Evolutionary conservation across 2,888 invertebrate species (phyloP), one percentile per base, ranked within the genome.

Genomic region (Itoplectis maculator): DNA sequence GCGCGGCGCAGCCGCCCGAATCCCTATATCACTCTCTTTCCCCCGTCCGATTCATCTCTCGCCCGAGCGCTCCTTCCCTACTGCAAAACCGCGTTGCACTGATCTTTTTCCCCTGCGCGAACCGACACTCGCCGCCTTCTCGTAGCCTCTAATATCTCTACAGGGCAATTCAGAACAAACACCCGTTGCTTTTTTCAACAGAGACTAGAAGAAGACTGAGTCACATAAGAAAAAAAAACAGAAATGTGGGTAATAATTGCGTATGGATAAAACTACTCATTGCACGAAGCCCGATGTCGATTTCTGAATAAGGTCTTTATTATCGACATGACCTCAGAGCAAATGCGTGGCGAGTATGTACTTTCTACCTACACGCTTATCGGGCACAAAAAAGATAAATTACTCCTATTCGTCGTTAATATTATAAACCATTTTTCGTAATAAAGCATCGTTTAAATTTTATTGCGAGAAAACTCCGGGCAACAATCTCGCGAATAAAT

Each of bases 41-140:
- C 74, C 56, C 45, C 65, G 18, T 61, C n/a, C 59, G 78, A 61
- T 82, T 78, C 59, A 75, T 82, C 59, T 75, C 69, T 20, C n/a
- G n/a, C 61, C 77, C 70, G 56, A 42, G 42, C 15, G 49, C 66
- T 70, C 42, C 56, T 47, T 77, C 56, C 42, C n/a, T 61, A 11
- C 42, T 9, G 42, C 61, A 5, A 13, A 59, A 54, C 5, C 2
- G 51, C 59, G 54, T 74, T 42, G 73, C 68, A 63, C 73, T 11
- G 59, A 68, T 68, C 66, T 7, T 69, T 69, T 35, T 66, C 61
- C 61, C 15, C 61, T 61, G n/a, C 37, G 59, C 47, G 47, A n/a
- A n/a, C n/a, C n/a, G 29, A 59, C 59, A 59, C 59, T 29, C 59
- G 35, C 69, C n/a, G 51, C 54, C 15, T 59, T 72, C 59, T 13